Evolutionary conservation across 2,113 vertebrate species (phyloP).

Genomic region (Octodon degus): DNA sequence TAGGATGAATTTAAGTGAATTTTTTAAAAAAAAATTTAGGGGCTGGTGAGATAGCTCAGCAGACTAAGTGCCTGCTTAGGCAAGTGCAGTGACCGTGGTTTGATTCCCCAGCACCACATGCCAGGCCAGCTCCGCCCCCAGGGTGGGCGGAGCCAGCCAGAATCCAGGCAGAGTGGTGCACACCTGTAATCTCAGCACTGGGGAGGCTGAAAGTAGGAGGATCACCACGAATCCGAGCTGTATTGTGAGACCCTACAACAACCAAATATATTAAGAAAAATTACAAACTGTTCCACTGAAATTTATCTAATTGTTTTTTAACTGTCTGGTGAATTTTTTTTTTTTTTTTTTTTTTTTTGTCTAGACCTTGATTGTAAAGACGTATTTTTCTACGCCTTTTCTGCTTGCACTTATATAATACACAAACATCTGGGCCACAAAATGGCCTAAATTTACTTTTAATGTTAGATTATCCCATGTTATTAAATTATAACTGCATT

Average conservation of each 20-base stretch:
- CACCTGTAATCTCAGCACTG: too few species aligned
- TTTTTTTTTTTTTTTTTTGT: neutral
- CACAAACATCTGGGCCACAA: neutral
- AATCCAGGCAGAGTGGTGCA: too few species aligned
- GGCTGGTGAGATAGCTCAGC: too few species aligned
- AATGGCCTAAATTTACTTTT: constrained; percentile 31
- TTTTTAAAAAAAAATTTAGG: neutral
- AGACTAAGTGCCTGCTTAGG: too few species aligned
- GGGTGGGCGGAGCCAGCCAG: too few species aligned
- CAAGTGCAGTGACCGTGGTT: too few species aligned
- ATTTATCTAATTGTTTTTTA: constrained; percentile 53
- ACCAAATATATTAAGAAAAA: neutral
- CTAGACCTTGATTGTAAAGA: neutral
- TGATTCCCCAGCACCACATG: too few species aligned
- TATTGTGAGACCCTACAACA: too few species aligned
- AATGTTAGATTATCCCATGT: constrained; percentile 15
- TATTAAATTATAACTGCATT: neutral
- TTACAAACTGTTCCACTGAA: neutral
- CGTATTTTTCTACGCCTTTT: constrained; percentile 25
- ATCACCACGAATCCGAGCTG: too few species aligned
- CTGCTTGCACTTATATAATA: neutral
- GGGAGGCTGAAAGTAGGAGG: too few species aligned
- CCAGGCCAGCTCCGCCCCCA: too few species aligned
- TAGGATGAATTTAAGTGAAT: constrained; percentile 7
- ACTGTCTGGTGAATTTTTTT: neutral